Base-by-base conservation (phyloP, 2,797 vertebrate genomes). In the Buphagus erythrorhynchus region DNA sequence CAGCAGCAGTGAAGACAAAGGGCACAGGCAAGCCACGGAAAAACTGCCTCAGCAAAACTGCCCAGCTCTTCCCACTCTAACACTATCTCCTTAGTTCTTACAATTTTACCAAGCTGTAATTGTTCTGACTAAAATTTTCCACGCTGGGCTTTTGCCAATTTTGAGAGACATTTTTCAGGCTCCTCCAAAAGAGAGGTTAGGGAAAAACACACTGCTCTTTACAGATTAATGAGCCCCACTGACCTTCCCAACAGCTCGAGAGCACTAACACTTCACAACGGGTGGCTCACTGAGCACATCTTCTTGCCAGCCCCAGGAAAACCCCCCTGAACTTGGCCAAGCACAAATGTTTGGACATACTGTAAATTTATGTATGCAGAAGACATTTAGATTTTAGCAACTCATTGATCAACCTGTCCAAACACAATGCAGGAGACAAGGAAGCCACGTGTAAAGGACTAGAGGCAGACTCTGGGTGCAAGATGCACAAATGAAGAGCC, bases 41-140 rank as follows among this genome's bases (percentile, higher is more conserved):
- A 95, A 94, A 71, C 17, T 49, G 67, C 69, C 90, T 88, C 88
- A 80, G 76, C 54, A 79, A 77, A 61, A 52, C 48, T 87, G 77
- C 65, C 62, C 63, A 73, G n/a, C 2, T 12, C 67, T 85, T 96
- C 83, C 75, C 68, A 49, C 43, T 46, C 24, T 40, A 80, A 71
- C 33, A 71, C 43, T 52, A 61, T 40, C 82, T 88, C 90, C 57
- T 72, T 43, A 88, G 68, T 43, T 87, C 78, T 83, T 83, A 25
- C 4, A 91, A 71, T 33, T 90, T 86, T 18, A 89, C 45, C 71
- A 87, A 87, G 61, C 65, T 87, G 0, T 63, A 91, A 92, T 69
- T 77, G 22, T 45, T 91, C 83, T 79, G 68, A 71, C 57, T 74
- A 86, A 63, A 87, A 76, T 91, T 95, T 95, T 96, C 95, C 95